Base-by-base conservation (phyloP, 1,140 invertebrate genomes). In the Scaptomyza graminum region DNA sequence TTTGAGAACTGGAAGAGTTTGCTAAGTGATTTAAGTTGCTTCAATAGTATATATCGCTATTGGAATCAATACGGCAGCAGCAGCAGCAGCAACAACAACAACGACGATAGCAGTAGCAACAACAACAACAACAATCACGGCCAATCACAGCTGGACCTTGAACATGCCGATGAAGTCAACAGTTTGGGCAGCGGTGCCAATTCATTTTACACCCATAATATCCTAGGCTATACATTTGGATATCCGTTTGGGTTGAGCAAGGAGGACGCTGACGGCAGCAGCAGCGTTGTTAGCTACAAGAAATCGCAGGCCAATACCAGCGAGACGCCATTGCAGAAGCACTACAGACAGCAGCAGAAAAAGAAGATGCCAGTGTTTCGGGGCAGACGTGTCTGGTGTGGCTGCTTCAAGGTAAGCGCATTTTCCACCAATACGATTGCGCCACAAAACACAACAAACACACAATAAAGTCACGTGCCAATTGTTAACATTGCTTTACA, bases 331-430 rank as follows among this genome's bases (percentile, higher is more conserved):
- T 69, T 92, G 7, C 91, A 92, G 56, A 90, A 89, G 39, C 91
- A 91, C 76, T 92, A 92, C 56, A 57, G 90, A 11, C 82, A 91
- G 46, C 91, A 91, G 61, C 90, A 92, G 51, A 84, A 91, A 59
- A 91, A 90, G 62, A 92, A 91, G 77, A 94, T 94, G 93, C 94
- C 94, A 52, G 93, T 93, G 79, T 93, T 93, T 76, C 90, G 93
- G 22, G 92, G 93, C 50, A 91, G 93, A 76, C 92, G 93, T 79
- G 94, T 93, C 88, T 94, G 94, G 94, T 94, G 94, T 85, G 94
- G 94, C 68, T 94, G 94, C 69, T 91, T 94, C 57, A 93, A 94
- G 92, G 94, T 94, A 89, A 92, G 91, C 84, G 9, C 12, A 1
- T 41, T 7, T 34, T 7, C 39, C n/a, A 59, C 55, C 44, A 46